Conservation (phyloP, 2,888 invertebrate genomes). For the Aphidoletes aphidimyza region DNA sequence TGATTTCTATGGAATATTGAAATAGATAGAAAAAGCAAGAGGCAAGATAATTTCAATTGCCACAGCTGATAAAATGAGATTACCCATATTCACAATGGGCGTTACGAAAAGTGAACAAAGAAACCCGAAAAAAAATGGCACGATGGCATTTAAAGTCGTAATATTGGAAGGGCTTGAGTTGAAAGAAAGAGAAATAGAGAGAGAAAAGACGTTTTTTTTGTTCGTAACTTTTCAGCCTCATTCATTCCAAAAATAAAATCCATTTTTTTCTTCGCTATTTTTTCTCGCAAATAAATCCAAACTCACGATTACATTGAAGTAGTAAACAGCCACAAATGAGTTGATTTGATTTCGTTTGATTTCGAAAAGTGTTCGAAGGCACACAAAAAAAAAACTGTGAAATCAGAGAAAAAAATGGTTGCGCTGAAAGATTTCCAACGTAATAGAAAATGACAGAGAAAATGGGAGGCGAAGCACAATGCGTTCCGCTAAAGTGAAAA, state of each 20-base stretch:
- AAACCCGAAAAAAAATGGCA: background rate
- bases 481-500: background rate
- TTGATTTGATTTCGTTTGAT: constrained; percentile 35
- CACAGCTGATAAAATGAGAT: constrained; percentile 23
- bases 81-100: constrained; percentile 26
- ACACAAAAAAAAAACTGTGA: background rate
- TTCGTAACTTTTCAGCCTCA: background rate
- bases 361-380: background rate
- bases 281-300: constrained; percentile 5
- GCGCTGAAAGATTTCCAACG: background rate
- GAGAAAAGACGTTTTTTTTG: no score
- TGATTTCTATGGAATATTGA: constrained; percentile 10
- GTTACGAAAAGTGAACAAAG: background rate
- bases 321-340: constrained; percentile 1
- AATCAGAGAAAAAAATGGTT: background rate
- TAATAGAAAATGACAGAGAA: background rate
- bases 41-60: background rate
- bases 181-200: no score
- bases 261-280: no score
- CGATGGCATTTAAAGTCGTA: constrained; percentile 20
- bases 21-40: background rate
- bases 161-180: background rate
- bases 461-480: background rate
- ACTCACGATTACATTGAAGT: constrained; percentile 1
- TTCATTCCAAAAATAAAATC: background rate